Percentiles rank a stretch among this genome's conserved stretches.
phyloP scores from a whole-genome alignment of 1,140 invertebrate genomes.

The Chlorops oryzae region DNA sequence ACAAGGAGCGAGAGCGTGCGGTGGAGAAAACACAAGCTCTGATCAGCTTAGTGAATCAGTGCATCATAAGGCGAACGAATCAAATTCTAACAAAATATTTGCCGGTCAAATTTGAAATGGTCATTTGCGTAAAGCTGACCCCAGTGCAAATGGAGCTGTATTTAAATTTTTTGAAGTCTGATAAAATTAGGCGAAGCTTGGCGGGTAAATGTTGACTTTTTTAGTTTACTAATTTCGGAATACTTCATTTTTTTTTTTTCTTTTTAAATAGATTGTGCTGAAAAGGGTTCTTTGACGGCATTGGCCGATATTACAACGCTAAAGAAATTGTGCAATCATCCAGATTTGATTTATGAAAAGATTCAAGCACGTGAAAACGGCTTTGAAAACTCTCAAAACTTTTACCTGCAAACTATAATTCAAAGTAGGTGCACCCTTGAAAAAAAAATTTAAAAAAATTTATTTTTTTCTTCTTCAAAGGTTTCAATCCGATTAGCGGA shows the following conservation, averaged over 20 bases:
- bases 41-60: slow-evolving; percentile 85
- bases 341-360: slow-evolving; percentile 90
- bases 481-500: slow-evolving; percentile 73
- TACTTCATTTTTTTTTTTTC: not conserved
- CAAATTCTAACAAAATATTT: slow-evolving; percentile 94
- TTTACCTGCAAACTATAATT: slow-evolving; percentile 67
- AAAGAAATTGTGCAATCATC: slow-evolving; percentile 98
- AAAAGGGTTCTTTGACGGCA: slow-evolving; percentile 58
- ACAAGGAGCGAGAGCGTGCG: slow-evolving; percentile 73
- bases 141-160: slow-evolving; percentile 80
- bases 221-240: too few species aligned
- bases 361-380: slow-evolving; percentile 73
- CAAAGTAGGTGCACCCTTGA: slow-evolving; percentile 53
- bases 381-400: slow-evolving; percentile 72
- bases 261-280: slow-evolving; percentile 31
- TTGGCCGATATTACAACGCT: slow-evolving; percentile 90
- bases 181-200: slow-evolving; percentile 62
- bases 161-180: slow-evolving; percentile 80
- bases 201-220: slow-evolving; percentile 21
- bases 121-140: slow-evolving; percentile 90
- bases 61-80: slow-evolving; percentile 94
- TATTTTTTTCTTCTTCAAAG: slow-evolving; percentile 49
- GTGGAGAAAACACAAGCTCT: slow-evolving; percentile 83
- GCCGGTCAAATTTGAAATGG: slow-evolving; percentile 94
- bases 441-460: too few species aligned